Base-by-base conservation (phyloP, 2,888 invertebrate genomes). In the Ommatoiulus sabulosus region DNA sequence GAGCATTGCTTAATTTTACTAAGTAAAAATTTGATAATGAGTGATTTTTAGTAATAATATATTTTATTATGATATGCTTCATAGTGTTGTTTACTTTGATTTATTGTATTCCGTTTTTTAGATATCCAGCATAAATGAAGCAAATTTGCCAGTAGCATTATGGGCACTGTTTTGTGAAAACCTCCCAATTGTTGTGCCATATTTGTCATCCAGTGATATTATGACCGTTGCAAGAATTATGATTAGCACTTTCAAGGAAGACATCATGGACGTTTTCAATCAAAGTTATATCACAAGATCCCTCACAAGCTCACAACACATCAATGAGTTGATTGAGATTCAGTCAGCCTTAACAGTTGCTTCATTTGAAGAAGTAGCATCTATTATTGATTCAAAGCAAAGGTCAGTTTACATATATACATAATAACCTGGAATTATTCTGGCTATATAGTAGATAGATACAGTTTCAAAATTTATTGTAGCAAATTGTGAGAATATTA, bases 71-170 rank as follows among this genome's bases (percentile, higher is more conserved):
- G 35, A 35, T 12, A 48, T 48, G 3, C 12, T 48, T 48, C 48
- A 6, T 35, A 35, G 35, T 48, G 48, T 48, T 48, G 48, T 3
- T 48, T 12, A 12, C 12, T 48, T 48, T 85, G 12, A 85, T 43
- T 15, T 20, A 84, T 17, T 84, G 12, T 44, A n/a, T 35, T 17
- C 17, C 15, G 7, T 85, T 85, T 43, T 85, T 12, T 85, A 85
- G 85, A 85, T 85, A 10, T 85, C 44, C n/a, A 85, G 44, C 43
- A 43, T 85, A 7, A 43, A 85, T 10, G 44, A 35, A 4, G 6
- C 3, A 20, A 85, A 85, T 85, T 85, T 85, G 43, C 44, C 85
- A 44, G 85, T 85, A 8, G 85, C 44, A 35, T 44, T 44, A n/a
- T 85, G 85, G 85, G 17, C 85, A 17, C 4, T 85, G 5, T n/a